Conservation (phyloP, 2,113 vertebrate species). For the Benitochromis conjunctus region DNA sequence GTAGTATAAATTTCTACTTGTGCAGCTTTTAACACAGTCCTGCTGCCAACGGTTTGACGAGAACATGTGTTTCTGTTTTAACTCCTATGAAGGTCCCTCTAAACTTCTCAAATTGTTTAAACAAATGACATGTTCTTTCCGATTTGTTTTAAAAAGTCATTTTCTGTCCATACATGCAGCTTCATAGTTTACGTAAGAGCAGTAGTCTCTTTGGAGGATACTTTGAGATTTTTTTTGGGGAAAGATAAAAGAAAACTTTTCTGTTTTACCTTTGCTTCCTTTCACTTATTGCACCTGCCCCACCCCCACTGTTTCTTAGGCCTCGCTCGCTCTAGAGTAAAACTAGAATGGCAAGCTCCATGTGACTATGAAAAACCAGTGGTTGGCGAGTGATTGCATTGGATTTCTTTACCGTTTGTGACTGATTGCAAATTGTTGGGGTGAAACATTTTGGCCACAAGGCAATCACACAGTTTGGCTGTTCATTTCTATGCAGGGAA, state of each 20-base stretch:
- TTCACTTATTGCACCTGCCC: background rate
- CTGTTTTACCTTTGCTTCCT: background rate
- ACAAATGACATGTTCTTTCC: background rate
- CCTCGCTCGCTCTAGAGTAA: background rate
- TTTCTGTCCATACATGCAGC: background rate
- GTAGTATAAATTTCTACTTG: background rate
- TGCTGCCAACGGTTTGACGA: background rate
- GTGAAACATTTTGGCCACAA: background rate
- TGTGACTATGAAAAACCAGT: background rate
- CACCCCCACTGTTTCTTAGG: background rate
- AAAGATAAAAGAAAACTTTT: background rate
- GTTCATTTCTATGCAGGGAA: background rate
- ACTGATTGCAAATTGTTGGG: background rate
- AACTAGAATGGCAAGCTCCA: background rate
- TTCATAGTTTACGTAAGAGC: background rate
- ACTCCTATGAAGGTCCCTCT: background rate
- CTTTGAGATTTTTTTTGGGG: background rate
- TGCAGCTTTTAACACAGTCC: background rate
- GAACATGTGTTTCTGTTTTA: background rate
- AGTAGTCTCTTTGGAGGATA: background rate
- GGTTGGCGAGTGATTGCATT: background rate
- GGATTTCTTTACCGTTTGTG: background rate
- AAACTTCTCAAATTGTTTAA: background rate
- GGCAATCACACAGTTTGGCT: background rate
- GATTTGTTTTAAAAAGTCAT: background rate